phyloP scores from a whole-genome alignment of 2,888 invertebrate genomes.

The Drosophila nr. medialis region DNA sequence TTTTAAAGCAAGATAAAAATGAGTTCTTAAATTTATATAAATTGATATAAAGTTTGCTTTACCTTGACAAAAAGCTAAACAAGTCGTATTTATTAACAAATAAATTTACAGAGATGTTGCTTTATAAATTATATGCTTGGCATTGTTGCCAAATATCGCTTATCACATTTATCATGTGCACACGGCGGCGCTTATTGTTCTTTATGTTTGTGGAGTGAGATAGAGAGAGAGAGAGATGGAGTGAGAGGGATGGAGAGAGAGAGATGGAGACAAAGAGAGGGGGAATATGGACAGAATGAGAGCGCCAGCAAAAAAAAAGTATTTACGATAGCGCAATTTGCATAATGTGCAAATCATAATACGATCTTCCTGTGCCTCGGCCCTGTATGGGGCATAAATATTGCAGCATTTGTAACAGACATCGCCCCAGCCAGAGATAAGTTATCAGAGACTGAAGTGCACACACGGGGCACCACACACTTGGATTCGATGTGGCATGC shows the following conservation, averaged over 20 bases:
- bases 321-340: slow-evolving; percentile 79
- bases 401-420: slow-evolving; percentile 77
- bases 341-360: slow-evolving; percentile 80
- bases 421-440: slow-evolving; percentile 61
- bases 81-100: slow-evolving; percentile 49
- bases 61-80: not conserved
- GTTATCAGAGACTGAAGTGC: slow-evolving; percentile 69
- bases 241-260: not conserved
- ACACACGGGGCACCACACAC: slow-evolving; percentile 65
- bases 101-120: slow-evolving; percentile 36
- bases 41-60: not conserved
- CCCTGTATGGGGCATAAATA: slow-evolving; percentile 66
- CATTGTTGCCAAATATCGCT: slow-evolving; percentile 67
- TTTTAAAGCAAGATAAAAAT: not conserved
- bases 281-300: not conserved
- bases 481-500: slow-evolving; percentile 46
- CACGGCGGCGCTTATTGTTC: slow-evolving; percentile 66
- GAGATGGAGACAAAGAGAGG: not conserved
- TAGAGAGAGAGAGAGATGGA: not conserved
- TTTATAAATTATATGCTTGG: slow-evolving; percentile 37
- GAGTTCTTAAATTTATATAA: not conserved
- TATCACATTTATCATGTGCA: slow-evolving; percentile 77
- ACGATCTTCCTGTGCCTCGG: slow-evolving; percentile 64
- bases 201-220: slow-evolving; percentile 16
- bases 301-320: slow-evolving; percentile 37